Conservation (phyloP, 2,888 invertebrate species). For the Phrixothrix hirtus region DNA sequence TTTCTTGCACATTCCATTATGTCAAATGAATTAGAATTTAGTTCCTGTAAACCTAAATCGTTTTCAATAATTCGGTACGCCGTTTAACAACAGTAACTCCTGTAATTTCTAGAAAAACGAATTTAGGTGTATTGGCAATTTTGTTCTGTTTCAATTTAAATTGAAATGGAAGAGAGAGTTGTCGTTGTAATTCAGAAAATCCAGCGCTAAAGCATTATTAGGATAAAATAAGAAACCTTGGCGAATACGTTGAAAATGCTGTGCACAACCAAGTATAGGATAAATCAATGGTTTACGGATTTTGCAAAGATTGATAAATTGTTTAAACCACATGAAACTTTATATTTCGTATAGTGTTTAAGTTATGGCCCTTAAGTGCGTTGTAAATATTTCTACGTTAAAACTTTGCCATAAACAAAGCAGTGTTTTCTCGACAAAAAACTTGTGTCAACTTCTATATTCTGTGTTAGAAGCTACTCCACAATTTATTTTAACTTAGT, state of each 20-base stretch:
- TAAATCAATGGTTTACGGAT: conserved; percentile 30
- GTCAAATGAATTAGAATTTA: neutral
- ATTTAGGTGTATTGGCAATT: conserved; percentile 23
- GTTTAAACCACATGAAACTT: conserved; percentile 27
- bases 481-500: conserved; percentile 16
- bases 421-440: conserved; percentile 1
- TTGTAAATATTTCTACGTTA: conserved; percentile 23
- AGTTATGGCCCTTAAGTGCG: conserved; percentile 11
- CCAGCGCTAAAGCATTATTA: conserved; percentile 4
- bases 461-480: neutral
- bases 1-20: too few species aligned
- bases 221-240: conserved; percentile 12
- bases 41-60: conserved; percentile 2
- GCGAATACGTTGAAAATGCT: conserved; percentile 14
- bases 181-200: conserved; percentile 10
- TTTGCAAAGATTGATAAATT: conserved; percentile 30
- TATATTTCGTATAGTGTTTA: conserved; percentile 24
- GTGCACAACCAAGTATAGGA: conserved; percentile 27
- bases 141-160: conserved; percentile 20
- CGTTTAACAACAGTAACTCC: conserved; percentile 5
- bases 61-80: conserved; percentile 10
- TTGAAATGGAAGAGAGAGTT: conserved; percentile 10
- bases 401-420: too few species aligned
- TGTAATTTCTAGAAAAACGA: conserved; percentile 14
- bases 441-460: conserved; percentile 1